Percentiles rank a stretch among this genome's conserved stretches.
phyloP scores from a whole-genome alignment of 2,888 invertebrate species.

The Pterostichus niger region DNA sequence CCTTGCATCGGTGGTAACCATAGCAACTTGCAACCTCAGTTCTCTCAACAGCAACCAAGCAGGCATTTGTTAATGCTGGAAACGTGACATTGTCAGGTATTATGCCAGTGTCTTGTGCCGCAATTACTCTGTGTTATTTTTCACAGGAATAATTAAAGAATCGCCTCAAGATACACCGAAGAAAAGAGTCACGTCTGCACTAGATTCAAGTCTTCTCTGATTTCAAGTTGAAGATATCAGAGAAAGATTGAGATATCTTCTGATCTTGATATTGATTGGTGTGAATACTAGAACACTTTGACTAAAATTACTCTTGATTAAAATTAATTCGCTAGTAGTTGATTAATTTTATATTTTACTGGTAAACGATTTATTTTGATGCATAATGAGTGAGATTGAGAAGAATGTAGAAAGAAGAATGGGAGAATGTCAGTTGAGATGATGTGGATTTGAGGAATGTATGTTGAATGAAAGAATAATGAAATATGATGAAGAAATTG shows the following conservation, averaged over 20 bases:
- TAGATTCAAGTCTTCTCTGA: slow-evolving; percentile 6
- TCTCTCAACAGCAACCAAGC: slow-evolving; percentile 16
- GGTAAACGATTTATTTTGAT: too few species aligned
- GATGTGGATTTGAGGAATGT: too few species aligned
- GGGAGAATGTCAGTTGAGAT: too few species aligned
- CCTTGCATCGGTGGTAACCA: slow-evolving; percentile 10
- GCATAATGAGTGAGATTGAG: too few species aligned
- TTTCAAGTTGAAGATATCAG: neutral
- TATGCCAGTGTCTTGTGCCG: slow-evolving; percentile 20
- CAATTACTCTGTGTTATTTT: slow-evolving; percentile 57
- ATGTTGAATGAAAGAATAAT: too few species aligned
- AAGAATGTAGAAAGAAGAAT: too few species aligned
- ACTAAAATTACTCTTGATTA: too few species aligned
- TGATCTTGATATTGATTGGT: too few species aligned
- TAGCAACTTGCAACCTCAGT: slow-evolving; percentile 13
- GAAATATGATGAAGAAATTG: too few species aligned
- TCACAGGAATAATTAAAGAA: slow-evolving; percentile 59
- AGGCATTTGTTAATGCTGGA: slow-evolving; percentile 58
- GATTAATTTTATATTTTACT: too few species aligned
- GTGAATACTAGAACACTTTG: too few species aligned
- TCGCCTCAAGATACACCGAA: slow-evolving; percentile 20
- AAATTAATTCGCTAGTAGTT: too few species aligned
- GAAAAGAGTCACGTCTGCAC: slow-evolving; percentile 34
- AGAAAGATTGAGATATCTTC: neutral
- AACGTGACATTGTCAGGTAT: slow-evolving; percentile 58